These are phyloP conservation scores for Nesidiocoris tenuis DNA, from an alignment of 2,888 invertebrate genomes.

Conservation along the genomic window DNA sequence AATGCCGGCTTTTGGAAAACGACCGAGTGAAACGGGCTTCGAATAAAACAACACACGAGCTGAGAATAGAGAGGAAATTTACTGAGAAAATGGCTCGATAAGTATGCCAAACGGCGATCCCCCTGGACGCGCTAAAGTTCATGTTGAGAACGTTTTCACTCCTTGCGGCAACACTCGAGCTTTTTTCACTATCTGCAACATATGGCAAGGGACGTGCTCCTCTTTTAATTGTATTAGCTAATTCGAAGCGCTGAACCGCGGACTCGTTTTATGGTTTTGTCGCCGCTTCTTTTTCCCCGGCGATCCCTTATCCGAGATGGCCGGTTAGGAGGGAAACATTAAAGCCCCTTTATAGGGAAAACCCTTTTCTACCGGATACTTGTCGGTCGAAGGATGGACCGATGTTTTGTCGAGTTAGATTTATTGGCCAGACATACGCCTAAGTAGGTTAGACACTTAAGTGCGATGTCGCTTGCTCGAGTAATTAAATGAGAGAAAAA, in stretches of 20 bases:
- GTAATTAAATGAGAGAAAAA: not conserved
- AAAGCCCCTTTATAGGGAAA: not conserved
- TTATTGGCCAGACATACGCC: not conserved
- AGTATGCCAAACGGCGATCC: not conserved
- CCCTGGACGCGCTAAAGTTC: not conserved
- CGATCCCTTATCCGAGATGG: not conserved
- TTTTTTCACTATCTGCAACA: not conserved
- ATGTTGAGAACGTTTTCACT: not conserved
- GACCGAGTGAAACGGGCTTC: not conserved
- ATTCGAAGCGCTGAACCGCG: not conserved
- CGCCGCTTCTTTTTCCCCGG: not conserved
- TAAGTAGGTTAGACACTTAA: not conserved
- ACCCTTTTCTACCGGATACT: not conserved
- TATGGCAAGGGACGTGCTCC: not conserved
- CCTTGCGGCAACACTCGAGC: not conserved
- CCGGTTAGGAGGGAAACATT: not conserved
- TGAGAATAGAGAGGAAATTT: not conserved
- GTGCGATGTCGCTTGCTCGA: not conserved
- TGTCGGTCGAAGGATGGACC: not conserved
- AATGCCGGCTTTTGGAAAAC: no score
- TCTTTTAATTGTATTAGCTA: not conserved
- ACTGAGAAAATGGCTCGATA: not conserved
- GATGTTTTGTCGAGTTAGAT: not conserved
- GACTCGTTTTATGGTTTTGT: not conserved
- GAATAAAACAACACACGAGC: not conserved